Base-by-base conservation (phyloP, 2,888 invertebrate species). In the Cerceris ruficornis region DNA sequence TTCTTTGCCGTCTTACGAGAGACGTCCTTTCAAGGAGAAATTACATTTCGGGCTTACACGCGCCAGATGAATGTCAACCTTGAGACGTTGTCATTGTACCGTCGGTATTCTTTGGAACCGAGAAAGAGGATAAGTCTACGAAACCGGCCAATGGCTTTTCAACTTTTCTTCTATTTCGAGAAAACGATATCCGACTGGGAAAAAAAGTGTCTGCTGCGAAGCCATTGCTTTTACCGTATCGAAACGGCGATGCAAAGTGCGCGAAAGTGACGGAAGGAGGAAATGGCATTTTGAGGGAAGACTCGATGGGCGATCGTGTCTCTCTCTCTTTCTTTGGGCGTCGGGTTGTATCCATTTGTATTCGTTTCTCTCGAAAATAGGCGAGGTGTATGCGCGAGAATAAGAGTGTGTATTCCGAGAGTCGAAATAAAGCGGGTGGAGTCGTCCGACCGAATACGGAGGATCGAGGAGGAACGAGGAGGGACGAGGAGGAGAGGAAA, bases 101-200 rank as follows among this genome's bases (percentile, higher is more conserved):
- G 28, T 28, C 4, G 28, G 28, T 28, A 28, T 28, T 28, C 4
- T 4, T 28, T 28, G 54, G 71, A 64, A 60, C 43, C 13, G 49
- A 57, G 60, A 60, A 69, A 64, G 74, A 46, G 85, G 75, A 75
- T 82, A 84, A 85, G 80, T 80, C 72, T 62, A 28, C 49, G 61
- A 75, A 85, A 83, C 84, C 77, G 81, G 67, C 78, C 82, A 84
- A 75, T 75, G 74, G 81, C 73, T 75, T 84, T 78, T 77, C 73
- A 60, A 55, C 46, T 43, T 62, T 54, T 55, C 14, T 49, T 39
- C 61, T 61, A 43, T 17, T 65, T 82, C 82, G 80, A 77, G 78
- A 88, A 87, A 67, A 80, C 86, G 85, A 86, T 88, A 86, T 81
- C 82, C 72, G 64, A 13, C 75, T 2, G n/a, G n/a, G 84, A 77